phyloP scores from a whole-genome alignment of 2,113 vertebrate species.

The Agelaius tricolor region DNA sequence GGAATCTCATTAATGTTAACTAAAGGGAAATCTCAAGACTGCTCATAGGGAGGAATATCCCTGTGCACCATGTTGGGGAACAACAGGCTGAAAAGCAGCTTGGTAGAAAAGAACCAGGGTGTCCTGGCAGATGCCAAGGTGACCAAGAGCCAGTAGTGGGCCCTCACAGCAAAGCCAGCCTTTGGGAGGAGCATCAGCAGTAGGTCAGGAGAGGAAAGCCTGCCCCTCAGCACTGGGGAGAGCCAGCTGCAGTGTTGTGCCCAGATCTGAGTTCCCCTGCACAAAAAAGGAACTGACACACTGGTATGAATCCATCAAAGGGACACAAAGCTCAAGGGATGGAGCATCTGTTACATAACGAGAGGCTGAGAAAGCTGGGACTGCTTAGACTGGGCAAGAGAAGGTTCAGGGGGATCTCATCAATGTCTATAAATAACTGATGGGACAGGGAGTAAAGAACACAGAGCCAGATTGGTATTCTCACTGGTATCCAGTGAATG shows the following conservation, averaged over 20 bases:
- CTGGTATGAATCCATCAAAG: background rate
- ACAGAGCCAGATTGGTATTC: background rate
- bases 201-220: background rate
- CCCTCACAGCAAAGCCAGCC: background rate
- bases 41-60: background rate
- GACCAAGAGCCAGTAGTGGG: background rate
- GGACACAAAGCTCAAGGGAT: background rate
- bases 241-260: background rate
- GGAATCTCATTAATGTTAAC: background rate
- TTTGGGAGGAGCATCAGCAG: background rate
- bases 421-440: background rate
- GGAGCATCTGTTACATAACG: background rate
- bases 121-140: background rate
- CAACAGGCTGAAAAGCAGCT: background rate
- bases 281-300: background rate
- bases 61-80: background rate
- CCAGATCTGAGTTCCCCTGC: background rate
- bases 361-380: background rate
- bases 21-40: background rate
- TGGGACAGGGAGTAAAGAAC: background rate
- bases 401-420: background rate
- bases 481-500: background rate
- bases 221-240: background rate
- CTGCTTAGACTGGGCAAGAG: background rate
- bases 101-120: background rate